Conservation (phyloP, 2,888 invertebrate species). For the Oxystoma pomonae region DNA sequence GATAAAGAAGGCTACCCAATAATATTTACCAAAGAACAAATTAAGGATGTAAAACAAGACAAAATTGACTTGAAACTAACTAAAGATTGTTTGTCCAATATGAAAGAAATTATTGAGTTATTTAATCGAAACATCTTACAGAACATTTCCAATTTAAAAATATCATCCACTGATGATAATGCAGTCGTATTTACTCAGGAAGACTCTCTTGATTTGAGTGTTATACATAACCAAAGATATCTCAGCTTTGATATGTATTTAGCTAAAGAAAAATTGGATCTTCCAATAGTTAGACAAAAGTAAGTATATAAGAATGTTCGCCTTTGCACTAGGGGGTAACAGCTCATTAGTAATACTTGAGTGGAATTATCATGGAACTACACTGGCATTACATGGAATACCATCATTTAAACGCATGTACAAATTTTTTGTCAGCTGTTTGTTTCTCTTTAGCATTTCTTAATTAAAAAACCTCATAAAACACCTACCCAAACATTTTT, state of each 20-base stretch:
- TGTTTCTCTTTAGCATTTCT: too few relatives aligned
- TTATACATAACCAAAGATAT: conserved; percentile 24
- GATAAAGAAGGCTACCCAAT: conserved; percentile 49
- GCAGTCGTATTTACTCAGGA: conserved; percentile 6
- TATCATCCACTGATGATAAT: conserved; percentile 13
- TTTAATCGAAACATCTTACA: conserved; percentile 31
- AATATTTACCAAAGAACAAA: conserved; percentile 32
- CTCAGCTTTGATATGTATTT: conserved; percentile 30
- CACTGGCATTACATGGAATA: too few relatives aligned
- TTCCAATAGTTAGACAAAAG: conserved; percentile 47
- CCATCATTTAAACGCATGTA: too few relatives aligned
- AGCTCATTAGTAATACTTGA: too few relatives aligned
- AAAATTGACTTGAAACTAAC: conserved; percentile 19
- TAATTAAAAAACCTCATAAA: too few relatives aligned
- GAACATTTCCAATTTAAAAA: conserved; percentile 21
- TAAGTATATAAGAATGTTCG: too few relatives aligned
- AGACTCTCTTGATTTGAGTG: conserved; percentile 14
- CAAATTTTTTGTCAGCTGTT: too few relatives aligned
- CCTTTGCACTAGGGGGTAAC: too few relatives aligned
- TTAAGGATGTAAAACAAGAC: conserved; percentile 12
- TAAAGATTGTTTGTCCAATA: conserved; percentile 39
- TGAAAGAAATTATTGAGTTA: conserved; percentile 44
- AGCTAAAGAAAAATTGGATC: conserved; percentile 35
- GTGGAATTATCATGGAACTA: too few relatives aligned
- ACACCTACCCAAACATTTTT: neutral